These are phyloP conservation scores for Pachymerium ferrugineum DNA, from an alignment of 2,888 invertebrate species.

Conservation along the genomic window DNA sequence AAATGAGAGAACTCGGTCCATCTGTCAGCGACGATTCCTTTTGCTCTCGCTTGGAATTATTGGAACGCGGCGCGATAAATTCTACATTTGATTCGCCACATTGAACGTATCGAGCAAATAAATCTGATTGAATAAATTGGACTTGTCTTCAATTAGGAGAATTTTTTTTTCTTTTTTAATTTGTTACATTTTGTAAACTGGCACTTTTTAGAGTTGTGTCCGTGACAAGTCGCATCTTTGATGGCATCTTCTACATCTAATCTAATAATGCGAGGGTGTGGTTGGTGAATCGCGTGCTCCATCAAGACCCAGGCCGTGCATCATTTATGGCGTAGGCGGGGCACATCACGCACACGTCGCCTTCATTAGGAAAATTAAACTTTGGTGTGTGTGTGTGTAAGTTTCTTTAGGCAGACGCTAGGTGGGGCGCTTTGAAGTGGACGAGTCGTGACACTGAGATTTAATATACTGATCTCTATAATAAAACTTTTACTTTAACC, in stretches of 20 bases:
- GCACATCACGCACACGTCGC: constrained; percentile 27
- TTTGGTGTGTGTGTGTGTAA: neutral
- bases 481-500: neutral
- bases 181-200: too few species aligned
- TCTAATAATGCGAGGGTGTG: constrained; percentile 27
- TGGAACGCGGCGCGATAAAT: constrained; percentile 12
- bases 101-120: constrained; percentile 19
- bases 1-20: constrained; percentile 17
- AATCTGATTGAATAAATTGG: constrained; percentile 20
- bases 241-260: constrained; percentile 9
- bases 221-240: neutral
- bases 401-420: neutral
- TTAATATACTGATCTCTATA: neutral
- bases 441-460: neutral
- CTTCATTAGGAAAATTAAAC: constrained; percentile 29
- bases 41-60: neutral
- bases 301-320: constrained; percentile 28
- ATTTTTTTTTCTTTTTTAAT: neutral
- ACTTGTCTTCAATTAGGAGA: too few species aligned
- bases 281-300: constrained; percentile 9
- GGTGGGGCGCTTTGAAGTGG: constrained; percentile 1
- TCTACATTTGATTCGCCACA: constrained; percentile 7
- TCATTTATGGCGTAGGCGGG: constrained; percentile 29
- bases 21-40: constrained; percentile 11
- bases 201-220: neutral